Conservation (phyloP, 2,888 invertebrate genomes). For the Tethea ocularis region DNA sequence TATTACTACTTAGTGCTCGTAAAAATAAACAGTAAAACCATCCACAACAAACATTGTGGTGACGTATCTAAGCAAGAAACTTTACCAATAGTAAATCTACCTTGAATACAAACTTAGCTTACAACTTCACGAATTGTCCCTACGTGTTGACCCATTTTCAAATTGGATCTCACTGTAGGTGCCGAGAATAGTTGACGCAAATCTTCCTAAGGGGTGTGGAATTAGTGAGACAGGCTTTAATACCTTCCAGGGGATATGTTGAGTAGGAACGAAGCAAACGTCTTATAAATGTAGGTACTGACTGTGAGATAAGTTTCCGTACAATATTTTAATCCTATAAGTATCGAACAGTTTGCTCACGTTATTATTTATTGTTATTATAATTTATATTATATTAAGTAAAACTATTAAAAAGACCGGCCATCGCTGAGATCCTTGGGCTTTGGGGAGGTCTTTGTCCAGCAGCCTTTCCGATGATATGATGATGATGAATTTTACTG, state of each 20-base stretch:
- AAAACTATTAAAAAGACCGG: too few relatives aligned
- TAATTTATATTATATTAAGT: too few relatives aligned
- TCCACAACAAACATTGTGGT: not conserved
- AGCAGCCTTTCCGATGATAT: too few relatives aligned
- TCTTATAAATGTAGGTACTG: too few relatives aligned
- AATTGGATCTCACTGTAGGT: constrained; percentile 7
- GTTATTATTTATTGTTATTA: too few relatives aligned
- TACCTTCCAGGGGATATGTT: not conserved
- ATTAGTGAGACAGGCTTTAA: not conserved
- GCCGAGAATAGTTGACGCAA: constrained; percentile 3
- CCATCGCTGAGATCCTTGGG: too few relatives aligned
- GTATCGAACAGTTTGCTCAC: too few relatives aligned
- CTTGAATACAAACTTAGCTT: not conserved
- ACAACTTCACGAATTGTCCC: constrained; percentile 6
- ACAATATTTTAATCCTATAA: too few relatives aligned
- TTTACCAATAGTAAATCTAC: not conserved
- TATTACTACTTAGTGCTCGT: too few relatives aligned
- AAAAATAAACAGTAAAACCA: not conserved
- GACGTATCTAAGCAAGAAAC: not conserved
- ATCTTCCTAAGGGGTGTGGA: not conserved
- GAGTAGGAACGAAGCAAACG: not conserved
- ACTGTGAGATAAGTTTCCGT: not conserved
- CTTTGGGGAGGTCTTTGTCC: too few relatives aligned
- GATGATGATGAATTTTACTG: too few relatives aligned
- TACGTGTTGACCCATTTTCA: constrained; percentile 9